Conservation (phyloP, 92 coral and sea anemone genomes). For the Meandrina meandrites region DNA sequence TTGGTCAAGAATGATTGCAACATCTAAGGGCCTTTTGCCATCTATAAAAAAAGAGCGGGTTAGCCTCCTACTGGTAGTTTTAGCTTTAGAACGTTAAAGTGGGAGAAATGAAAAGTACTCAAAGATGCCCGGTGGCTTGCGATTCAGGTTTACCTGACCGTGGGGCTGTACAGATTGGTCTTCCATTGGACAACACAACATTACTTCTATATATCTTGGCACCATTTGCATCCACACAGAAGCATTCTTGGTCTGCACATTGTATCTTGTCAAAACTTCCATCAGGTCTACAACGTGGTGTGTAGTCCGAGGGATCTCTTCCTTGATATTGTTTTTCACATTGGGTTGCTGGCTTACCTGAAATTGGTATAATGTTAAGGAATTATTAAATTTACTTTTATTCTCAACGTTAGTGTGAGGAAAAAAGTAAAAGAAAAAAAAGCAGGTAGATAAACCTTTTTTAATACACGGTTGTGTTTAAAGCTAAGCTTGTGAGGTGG, state of each 20-base stretch:
- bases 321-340: slow-evolving; percentile 44
- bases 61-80: background rate
- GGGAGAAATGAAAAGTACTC: background rate
- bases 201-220: slow-evolving; percentile 57
- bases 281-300: slow-evolving; percentile 57
- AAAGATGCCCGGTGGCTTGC: background rate
- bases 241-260: slow-evolving; percentile 69
- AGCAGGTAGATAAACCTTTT: too few relatives aligned
- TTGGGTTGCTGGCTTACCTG: slow-evolving; percentile 9
- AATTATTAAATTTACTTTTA: background rate
- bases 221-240: slow-evolving; percentile 63
- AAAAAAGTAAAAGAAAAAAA: too few relatives aligned
- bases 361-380: background rate
- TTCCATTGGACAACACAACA: slow-evolving; percentile 60
- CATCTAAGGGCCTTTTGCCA: slow-evolving; percentile 38
- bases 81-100: background rate
- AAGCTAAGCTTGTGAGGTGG: too few relatives aligned
- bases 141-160: slow-evolving; percentile 28
- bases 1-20: slow-evolving; percentile 42
- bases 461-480: too few relatives aligned
- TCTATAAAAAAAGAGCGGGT: background rate
- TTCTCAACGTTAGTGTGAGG: background rate
- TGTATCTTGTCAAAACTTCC: slow-evolving; percentile 71
- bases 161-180: slow-evolving; percentile 59
- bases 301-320: slow-evolving; percentile 30